Evolutionary conservation across 2,888 invertebrate genomes (phyloP).

Genomic region (Pristionchus arcanus): DNA sequence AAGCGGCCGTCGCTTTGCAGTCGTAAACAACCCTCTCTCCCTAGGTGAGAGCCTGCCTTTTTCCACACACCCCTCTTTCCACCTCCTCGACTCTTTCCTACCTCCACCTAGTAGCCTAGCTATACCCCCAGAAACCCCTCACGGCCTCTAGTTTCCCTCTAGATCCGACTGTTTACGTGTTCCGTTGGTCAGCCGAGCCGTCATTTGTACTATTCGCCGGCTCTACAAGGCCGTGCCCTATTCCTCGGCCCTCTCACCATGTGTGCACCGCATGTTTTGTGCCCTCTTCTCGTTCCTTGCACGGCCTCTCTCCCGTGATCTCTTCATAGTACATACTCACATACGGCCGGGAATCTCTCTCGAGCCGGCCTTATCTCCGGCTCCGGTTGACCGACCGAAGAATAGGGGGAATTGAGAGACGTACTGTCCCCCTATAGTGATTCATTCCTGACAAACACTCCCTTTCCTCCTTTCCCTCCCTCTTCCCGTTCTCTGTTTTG

Average conservation of each 20-base stretch:
- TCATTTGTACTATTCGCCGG: neutral
- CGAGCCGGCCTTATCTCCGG: neutral
- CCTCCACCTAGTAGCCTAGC: too few relatives aligned
- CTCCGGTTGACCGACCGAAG: neutral
- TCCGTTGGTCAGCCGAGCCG: neutral
- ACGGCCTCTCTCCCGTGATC: neutral
- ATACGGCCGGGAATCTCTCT: neutral
- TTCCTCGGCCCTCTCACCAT: neutral
- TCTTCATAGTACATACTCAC: slow-evolving; percentile 13
- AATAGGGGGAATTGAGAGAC: neutral
- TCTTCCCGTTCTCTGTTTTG: slow-evolving; percentile 18
- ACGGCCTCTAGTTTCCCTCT: too few relatives aligned
- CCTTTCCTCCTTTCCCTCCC: neutral
- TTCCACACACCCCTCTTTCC: neutral
- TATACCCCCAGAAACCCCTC: too few relatives aligned
- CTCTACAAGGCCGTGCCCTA: too few relatives aligned
- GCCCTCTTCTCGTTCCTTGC: slow-evolving; percentile 17
- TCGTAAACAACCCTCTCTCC: slow-evolving; percentile 1
- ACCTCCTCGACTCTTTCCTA: too few relatives aligned
- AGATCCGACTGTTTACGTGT: neutral
- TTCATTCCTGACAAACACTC: neutral
- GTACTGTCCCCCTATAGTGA: neutral
- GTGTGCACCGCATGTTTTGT: neutral
- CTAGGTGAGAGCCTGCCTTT: neutral
- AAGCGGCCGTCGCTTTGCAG: neutral